phyloP scores from a whole-genome alignment of 2,888 invertebrate genomes.

The Hyposoter didymator region DNA sequence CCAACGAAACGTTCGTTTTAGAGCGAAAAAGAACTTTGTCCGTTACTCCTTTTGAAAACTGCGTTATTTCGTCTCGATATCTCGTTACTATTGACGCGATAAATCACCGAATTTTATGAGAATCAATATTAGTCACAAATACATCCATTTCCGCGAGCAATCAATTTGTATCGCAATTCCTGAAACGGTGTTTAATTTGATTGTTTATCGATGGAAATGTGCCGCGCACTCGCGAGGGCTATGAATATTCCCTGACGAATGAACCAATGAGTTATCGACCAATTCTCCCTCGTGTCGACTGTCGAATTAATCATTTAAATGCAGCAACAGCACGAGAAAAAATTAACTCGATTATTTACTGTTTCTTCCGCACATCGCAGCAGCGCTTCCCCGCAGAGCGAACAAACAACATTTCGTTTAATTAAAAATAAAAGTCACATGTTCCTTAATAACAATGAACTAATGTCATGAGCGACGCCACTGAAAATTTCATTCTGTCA shows the following conservation, averaged over 20 bases:
- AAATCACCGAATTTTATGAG: not conserved
- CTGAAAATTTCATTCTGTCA: too few species aligned
- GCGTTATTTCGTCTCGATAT: not conserved
- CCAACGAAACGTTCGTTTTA: not conserved
- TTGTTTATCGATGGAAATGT: not conserved
- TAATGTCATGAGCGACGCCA: too few species aligned
- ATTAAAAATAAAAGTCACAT: too few species aligned
- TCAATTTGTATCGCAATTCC: not conserved
- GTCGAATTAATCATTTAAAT: constrained; percentile 29
- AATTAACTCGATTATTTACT: too few species aligned
- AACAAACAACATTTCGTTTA: too few species aligned
- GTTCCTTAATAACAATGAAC: too few species aligned
- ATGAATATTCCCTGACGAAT: not conserved
- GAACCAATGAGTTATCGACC: not conserved
- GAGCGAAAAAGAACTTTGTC: not conserved
- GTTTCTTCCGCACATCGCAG: too few species aligned
- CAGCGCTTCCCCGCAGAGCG: too few species aligned
- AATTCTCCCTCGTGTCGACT: constrained; percentile 21
- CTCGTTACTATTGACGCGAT: not conserved
- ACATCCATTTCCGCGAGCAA: not conserved
- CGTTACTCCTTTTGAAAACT: not conserved
- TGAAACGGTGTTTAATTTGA: not conserved
- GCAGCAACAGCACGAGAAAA: not conserved
- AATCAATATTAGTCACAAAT: not conserved
- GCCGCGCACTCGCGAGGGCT: not conserved